These are phyloP conservation scores for Thecocarcelia acutangulata DNA, from an alignment of 2,888 invertebrate species.

Conservation along the genomic window DNA sequence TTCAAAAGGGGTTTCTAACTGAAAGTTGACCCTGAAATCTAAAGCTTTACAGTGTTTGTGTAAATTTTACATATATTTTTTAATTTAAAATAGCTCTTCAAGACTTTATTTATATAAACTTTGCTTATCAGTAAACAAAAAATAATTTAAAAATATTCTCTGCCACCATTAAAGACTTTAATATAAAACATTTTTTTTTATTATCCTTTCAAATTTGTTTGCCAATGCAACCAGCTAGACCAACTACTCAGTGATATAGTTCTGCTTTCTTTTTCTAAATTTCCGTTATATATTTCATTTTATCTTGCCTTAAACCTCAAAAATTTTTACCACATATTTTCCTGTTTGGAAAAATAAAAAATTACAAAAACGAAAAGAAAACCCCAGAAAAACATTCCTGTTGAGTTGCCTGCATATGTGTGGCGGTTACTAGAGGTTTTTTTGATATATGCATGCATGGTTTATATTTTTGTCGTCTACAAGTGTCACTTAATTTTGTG, in stretches of 20 bases:
- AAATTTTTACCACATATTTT: slow-evolving; percentile 67
- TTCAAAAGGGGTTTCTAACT: too few species aligned
- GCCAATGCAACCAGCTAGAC: slow-evolving; percentile 56
- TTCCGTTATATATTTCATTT: slow-evolving; percentile 64
- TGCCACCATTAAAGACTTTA: too few species aligned
- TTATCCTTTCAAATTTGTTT: slow-evolving; percentile 32
- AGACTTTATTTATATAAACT: too few species aligned
- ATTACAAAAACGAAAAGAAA: background rate
- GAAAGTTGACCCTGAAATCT: too few species aligned
- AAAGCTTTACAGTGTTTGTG: too few species aligned
- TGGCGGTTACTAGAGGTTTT: slow-evolving; percentile 35
- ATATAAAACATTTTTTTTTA: background rate
- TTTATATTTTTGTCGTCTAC: slow-evolving; percentile 70
- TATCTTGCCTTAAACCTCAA: slow-evolving; percentile 59
- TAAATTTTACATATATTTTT: too few species aligned
- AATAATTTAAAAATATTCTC: too few species aligned
- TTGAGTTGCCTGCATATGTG: slow-evolving; percentile 25
- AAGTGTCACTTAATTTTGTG: slow-evolving; percentile 70
- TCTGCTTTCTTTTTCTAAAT: slow-evolving; percentile 14
- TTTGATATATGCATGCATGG: slow-evolving; percentile 49
- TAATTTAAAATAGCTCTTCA: too few species aligned
- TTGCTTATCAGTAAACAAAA: too few species aligned
- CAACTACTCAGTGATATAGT: slow-evolving; percentile 24
- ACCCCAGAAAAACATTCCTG: background rate
- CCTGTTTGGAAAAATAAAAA: slow-evolving; percentile 36